phyloP scores from a whole-genome alignment of 2,113 vertebrate genomes.

The Crotalus horridus region DNA sequence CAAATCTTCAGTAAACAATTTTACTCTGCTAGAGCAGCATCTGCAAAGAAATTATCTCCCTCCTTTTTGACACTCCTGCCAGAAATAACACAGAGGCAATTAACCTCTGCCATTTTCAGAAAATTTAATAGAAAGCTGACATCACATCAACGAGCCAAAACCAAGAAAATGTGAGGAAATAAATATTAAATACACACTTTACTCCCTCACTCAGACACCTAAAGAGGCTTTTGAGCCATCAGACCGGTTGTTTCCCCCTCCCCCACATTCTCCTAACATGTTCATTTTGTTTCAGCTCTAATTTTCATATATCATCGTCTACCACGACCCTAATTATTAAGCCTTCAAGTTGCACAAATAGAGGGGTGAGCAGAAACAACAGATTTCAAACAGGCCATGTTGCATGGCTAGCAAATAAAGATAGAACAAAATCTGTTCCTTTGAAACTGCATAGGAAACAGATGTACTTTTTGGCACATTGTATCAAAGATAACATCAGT shows the following conservation, averaged over 20 bases:
- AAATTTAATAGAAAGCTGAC: constrained; percentile 31
- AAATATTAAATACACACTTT: background rate
- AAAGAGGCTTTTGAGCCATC: background rate
- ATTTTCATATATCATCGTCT: background rate
- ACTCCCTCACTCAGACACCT: background rate
- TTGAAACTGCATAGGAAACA: constrained; percentile 14
- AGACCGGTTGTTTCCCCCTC: background rate
- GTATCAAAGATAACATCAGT: background rate
- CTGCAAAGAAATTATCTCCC: background rate
- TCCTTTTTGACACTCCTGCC: constrained; percentile 9
- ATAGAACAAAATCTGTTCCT: background rate
- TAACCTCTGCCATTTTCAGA: constrained; percentile 28
- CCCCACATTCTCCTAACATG: background rate
- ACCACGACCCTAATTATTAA: background rate
- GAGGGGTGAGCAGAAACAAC: background rate
- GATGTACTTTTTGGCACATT: background rate
- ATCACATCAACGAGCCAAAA: background rate
- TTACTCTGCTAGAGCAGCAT: constrained; percentile 35
- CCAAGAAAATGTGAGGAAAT: constrained; percentile 7
- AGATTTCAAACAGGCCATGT: background rate
- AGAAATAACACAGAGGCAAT: constrained; percentile 15
- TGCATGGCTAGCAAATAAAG: background rate
- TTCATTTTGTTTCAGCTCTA: background rate
- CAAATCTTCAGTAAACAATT: constrained; percentile 31
- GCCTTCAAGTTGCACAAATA: background rate